Conservation (phyloP, 2,113 vertebrate genomes). For the Passer montanus region DNA sequence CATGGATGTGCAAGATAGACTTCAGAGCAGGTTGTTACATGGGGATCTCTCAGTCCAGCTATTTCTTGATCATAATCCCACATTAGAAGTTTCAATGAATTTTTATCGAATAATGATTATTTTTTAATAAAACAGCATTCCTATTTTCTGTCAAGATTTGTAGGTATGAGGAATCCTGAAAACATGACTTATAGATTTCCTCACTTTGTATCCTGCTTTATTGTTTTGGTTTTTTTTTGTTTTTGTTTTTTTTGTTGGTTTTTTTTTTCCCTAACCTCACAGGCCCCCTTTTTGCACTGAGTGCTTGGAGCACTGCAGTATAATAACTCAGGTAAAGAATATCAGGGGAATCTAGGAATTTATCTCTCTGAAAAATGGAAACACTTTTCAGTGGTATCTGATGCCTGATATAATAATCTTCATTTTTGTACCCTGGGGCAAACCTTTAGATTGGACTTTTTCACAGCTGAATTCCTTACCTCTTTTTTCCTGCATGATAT, state of each 20-base stretch:
- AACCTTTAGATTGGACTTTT: neutral
- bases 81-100: accelerated
- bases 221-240: neutral
- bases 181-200: neutral
- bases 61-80: neutral
- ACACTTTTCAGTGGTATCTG: neutral
- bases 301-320: neutral
- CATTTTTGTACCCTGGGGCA: neutral
- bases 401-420: neutral
- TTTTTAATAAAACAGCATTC: neutral
- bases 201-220: neutral
- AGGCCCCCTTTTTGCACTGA: neutral
- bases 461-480: neutral
- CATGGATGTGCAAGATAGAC: neutral
- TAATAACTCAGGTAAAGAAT: constrained; percentile 1
- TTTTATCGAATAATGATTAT: neutral
- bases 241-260: neutral
- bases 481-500: neutral
- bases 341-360: neutral
- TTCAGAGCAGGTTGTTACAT: neutral
- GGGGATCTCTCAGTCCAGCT: neutral
- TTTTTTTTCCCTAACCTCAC: neutral
- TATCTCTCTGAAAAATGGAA: constrained; percentile 7
- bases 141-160: neutral
- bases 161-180: neutral